A percentile compares a stretch with the other conserved stretches of the same genome.
phyloP scores from a whole-genome alignment of 2,113 vertebrate species.

The Neopipo cinnamomea region DNA sequence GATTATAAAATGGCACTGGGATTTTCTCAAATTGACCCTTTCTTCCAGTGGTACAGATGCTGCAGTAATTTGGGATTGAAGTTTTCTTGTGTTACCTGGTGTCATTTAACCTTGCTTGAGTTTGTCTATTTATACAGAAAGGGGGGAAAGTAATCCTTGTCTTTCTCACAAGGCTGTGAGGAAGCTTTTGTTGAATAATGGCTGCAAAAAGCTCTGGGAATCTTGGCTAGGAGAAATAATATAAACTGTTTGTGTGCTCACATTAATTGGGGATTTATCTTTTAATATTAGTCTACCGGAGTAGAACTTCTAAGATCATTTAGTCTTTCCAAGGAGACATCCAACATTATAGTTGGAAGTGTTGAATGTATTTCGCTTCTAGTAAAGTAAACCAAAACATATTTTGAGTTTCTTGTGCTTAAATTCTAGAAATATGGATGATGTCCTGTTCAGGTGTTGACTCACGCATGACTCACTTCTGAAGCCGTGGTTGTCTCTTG shows the following conservation, averaged over 20 bases:
- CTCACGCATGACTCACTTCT: background rate
- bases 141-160: background rate
- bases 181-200: background rate
- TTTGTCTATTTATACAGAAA: background rate
- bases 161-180: background rate
- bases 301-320: background rate
- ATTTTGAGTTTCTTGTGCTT: background rate
- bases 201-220: background rate
- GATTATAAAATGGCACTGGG: background rate
- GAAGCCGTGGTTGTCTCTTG: background rate
- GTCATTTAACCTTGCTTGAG: background rate
- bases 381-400: background rate
- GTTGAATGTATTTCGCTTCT: background rate
- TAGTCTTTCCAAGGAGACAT: background rate
- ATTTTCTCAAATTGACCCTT: background rate
- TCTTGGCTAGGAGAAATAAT: background rate
- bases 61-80: background rate
- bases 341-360: background rate
- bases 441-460: background rate
- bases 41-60: background rate
- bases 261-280: background rate
- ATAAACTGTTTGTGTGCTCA: background rate
- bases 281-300: background rate
- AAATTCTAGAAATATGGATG: background rate
- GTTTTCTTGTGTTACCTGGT: background rate